Evolutionary conservation across 2,797 vertebrate species (phyloP).

Genomic region (Helarctos malayanus): DNA sequence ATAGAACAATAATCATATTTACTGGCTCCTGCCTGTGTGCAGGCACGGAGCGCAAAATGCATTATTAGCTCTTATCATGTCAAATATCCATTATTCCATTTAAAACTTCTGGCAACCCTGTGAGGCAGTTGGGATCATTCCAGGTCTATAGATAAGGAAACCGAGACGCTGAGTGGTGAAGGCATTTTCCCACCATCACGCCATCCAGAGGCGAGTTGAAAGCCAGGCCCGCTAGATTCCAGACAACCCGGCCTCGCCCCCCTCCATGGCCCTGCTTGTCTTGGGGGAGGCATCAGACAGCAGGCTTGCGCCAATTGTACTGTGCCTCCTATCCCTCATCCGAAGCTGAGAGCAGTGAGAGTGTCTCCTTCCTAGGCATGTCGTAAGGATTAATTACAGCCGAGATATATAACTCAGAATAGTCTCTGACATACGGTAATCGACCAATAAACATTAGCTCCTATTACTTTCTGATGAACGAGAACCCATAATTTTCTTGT

Average conservation of each 20-base stretch:
- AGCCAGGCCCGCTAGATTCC: neutral
- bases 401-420: neutral
- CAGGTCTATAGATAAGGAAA: constrained; percentile 2
- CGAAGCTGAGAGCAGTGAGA: neutral
- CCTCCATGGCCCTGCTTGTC: neutral
- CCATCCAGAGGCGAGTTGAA: neutral
- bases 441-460: neutral
- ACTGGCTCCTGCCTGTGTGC: neutral
- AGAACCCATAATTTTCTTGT: constrained; percentile 10
- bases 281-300: neutral
- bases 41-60: neutral
- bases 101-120: neutral
- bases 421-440: neutral
- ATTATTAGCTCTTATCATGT: neutral
- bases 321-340: neutral
- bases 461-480: constrained; percentile 32
- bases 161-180: neutral
- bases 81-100: neutral
- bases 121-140: neutral
- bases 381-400: constrained; percentile 1
- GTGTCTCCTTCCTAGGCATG: neutral
- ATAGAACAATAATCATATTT: neutral
- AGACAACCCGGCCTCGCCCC: accelerated
- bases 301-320: accelerated
- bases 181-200: neutral